Base-by-base conservation (phyloP, 1,140 invertebrate species). In the Dysdera silvatica region DNA sequence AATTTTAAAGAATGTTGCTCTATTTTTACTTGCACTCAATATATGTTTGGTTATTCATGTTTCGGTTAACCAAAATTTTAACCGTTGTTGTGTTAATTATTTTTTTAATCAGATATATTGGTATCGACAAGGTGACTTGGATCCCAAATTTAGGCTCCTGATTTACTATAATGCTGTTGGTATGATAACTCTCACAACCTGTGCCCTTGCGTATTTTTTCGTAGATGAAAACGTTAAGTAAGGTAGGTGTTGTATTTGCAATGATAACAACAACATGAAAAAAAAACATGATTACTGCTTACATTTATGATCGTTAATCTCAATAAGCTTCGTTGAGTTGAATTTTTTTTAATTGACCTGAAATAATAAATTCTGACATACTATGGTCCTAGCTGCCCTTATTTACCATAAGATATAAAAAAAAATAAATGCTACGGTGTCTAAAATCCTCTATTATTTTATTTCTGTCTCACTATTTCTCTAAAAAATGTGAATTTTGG, bases 61-160 rank as follows among this genome's bases (percentile, higher is more conserved):
- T n/a, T n/a, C n/a, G n/a, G n/a, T n/a, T n/a, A n/a, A n/a, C n/a
- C n/a, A n/a, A n/a, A n/a, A n/a, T n/a, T n/a, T n/a, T n/a, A n/a
- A n/a, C n/a, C n/a, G n/a, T 28, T 32, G 16, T 43, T 18, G 20
- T 7, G 28, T 33, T 32, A 16, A 18, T 47, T 37, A 61, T 54
- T 69, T 70, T 70, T 35, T 61, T 55, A 72, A 72, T 33, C 72
- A 79, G 78, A 78, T 79, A 24, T 76, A 74, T 51, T 79, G 78
- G 78, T 79, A 79, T 66, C 66, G 78, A 57, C 76, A 77, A 69
- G 78, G 78, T 16, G 77, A 78, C 58, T 49, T 79, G 28, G 77
- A 79, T 67, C 78, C 78, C 6, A 76, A 74, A 64, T 79, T 79
- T 67, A 64, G 73, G 43, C 68, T 68, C 10, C 70, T 79, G 65